Base-by-base conservation (phyloP, 2,113 vertebrate genomes). In the rat (Rattus norvegicus) region DNA sequence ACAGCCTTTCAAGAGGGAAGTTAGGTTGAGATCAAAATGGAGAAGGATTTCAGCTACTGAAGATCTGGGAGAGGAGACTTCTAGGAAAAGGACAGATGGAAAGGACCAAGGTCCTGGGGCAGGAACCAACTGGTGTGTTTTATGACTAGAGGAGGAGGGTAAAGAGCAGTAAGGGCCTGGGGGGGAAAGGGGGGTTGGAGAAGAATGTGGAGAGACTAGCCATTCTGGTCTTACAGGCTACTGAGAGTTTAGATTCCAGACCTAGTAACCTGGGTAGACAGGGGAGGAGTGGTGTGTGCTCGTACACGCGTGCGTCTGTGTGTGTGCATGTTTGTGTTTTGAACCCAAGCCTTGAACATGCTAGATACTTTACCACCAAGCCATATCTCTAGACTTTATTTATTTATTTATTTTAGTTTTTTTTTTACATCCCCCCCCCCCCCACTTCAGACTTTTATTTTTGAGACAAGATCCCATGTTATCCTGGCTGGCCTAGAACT, bases 31-130 rank as follows among this genome's bases (percentile, higher is more conserved):
- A 94, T 65, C 61, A 81, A 43, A 84, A 36, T n/a, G 75, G 61
- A 28, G 5, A n/a, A 94, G 63, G 54, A 81, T 49, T 59, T 77
- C 43, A 65, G 19, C 9, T 56, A 52, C 84, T 75, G 10, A 95
- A 72, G 65, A 56, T 39, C 75, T 52, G 43, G 47, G 70, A 83
- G 56, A 67, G 52, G 72, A 63, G 83, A 43, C 63, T 75, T 83
- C n/a, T 19, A 19, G 84, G 52, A 5, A 72, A 19, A 36, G 4
- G 54, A 9, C 3, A 28, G 17, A 47, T 28, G 72, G 67, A 73
- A 72, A 33, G 59, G 81, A 69, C 89, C 88, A 94, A 92, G 86
- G 65, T 61, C 76, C 47, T 30, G 93, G 49, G 93, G 87, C 87
- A 61, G 61, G 56, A 93, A 67, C 77, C 30, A 12, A 26, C n/a